A percentile compares a stretch with the other conserved stretches of the same genome.
Evolutionary conservation across 2,888 invertebrate genomes (phyloP).

Genomic region (Pammene fasciana): DNA sequence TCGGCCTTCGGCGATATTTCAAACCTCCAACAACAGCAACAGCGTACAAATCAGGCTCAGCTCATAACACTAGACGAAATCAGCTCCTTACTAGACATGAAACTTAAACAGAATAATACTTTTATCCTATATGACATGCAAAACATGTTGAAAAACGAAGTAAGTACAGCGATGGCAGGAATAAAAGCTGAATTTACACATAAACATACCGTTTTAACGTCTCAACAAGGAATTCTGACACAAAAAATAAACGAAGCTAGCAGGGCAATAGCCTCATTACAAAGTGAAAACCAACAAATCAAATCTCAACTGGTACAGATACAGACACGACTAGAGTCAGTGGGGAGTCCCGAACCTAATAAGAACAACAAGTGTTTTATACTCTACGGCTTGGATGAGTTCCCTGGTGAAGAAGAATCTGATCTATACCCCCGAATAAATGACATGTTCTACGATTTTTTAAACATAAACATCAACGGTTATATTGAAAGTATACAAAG

Average conservation of each 20-base stretch:
- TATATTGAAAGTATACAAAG: too few relatives aligned
- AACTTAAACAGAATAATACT: background rate
- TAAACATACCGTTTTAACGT: background rate
- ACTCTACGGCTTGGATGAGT: background rate
- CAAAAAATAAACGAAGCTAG: background rate
- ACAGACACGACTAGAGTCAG: background rate
- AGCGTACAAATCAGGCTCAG: background rate
- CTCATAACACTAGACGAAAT: background rate
- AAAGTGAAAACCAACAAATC: background rate
- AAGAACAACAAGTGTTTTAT: background rate
- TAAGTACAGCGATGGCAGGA: background rate
- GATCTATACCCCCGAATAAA: background rate
- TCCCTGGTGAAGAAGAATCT: background rate
- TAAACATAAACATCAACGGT: too few relatives aligned
- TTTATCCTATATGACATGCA: background rate
- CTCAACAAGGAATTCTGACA: background rate
- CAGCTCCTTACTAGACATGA: slow-evolving; percentile 1
- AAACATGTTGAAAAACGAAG: background rate
- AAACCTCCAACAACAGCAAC: background rate
- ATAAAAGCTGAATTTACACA: background rate
- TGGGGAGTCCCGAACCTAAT: too few relatives aligned
- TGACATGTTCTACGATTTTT: too few relatives aligned
- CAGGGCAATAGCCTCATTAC: background rate
- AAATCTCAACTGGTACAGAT: background rate
- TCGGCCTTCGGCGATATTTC: too few relatives aligned